These are phyloP conservation scores for Polyommatus iphigenia DNA, from an alignment of 2,888 invertebrate species.

Conservation along the genomic window DNA sequence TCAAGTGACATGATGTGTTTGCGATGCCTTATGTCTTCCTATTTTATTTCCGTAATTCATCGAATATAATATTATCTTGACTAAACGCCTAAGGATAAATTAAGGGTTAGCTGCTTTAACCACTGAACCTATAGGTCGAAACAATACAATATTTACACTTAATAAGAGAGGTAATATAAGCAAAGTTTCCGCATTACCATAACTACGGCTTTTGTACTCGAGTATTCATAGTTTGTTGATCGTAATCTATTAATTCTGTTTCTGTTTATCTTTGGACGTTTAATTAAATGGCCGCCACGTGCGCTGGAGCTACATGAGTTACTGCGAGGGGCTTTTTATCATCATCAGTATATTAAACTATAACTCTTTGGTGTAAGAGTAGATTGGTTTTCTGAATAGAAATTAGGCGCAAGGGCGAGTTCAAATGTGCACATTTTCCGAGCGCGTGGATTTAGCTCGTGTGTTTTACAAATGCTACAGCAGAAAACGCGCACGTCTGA, in stretches of 20 bases:
- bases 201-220: constrained; percentile 42
- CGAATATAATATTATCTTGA: not conserved
- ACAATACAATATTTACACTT: not conserved
- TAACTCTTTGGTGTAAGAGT: not conserved
- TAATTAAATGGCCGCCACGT: constrained; percentile 42
- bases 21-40: no score
- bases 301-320: constrained; percentile 16
- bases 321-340: not conserved
- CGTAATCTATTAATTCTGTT: constrained; percentile 51
- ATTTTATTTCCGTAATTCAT: no score
- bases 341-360: not conserved
- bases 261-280: constrained; percentile 50
- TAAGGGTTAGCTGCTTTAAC: not conserved
- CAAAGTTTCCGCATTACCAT: constrained; percentile 43
- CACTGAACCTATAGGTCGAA: not conserved
- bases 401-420: no score
- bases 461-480: no score
- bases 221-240: constrained; percentile 53
- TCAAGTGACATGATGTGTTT: no score
- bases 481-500: no score
- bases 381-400: not conserved
- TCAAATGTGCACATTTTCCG: no score
- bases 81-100: not conserved
- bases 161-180: not conserved
- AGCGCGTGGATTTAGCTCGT: no score